Evolutionary conservation across 2,113 vertebrate genomes (phyloP), one percentile per base, ranked within the genome.

Genomic region (Laticauda laticaudata): DNA sequence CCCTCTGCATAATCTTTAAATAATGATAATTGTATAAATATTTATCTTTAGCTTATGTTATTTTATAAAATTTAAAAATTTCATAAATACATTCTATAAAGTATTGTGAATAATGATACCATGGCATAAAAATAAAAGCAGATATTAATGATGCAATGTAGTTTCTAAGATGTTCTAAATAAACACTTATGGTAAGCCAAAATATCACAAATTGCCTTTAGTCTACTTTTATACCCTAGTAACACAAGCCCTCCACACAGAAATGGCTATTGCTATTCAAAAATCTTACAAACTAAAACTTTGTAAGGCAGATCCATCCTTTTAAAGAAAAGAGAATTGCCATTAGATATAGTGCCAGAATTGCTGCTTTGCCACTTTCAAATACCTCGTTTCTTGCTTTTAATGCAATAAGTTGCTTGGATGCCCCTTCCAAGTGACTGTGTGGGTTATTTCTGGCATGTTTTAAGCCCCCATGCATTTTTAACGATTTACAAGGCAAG

Each of bases 401-500:
- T 94, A 96, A 91, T 94, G 94, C 48, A 93, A 81, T 87, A 89
- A 29, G 43, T 95, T 96, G 94, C 95, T 95, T 0, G 5, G 93
- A 90, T 94, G 93, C 93, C 89, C 94, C 94, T 94, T 94, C 94
- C 92, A 93, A 95, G 97, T 97, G 96, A 97, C 97, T 88, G 75
- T 94, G 90, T 93, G 94, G 95, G 94, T 96, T 97, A 95, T 97
- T 96, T 94, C 96, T 97, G 95, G 96, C 87, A 0, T 94, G 96
- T 94, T 97, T 97, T 97, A 97, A 97, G 92, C 95, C 94, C 96
- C 97, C 96, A 97, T 98, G 94, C 96, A 98, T 98, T 97, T 98
- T 98, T 98, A 98, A 98, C 97, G 94, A 97, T 97, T 97, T 97
- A 97, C 97, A 97, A 97, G 97, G 96, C 96, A 97, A 95, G 97